Base-by-base conservation (phyloP, 2,888 invertebrate species). In the Pyralis farinalis region DNA sequence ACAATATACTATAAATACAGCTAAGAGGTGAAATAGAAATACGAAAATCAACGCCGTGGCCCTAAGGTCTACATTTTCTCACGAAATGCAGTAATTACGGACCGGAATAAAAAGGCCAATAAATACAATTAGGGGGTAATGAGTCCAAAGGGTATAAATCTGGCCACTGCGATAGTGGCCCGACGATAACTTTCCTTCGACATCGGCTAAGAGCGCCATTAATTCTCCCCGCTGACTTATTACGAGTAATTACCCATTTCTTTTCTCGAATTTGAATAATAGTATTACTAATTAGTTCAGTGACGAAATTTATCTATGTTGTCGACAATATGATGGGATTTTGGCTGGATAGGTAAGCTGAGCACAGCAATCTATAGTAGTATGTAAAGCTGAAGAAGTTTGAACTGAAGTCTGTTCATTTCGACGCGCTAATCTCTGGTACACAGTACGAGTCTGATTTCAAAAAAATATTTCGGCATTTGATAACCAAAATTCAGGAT, bases 71-170 rank as follows among this genome's bases (percentile, higher is more conserved):
- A 25, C 25, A 25, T 35, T 42, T 40, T 47, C 49, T 53, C 51
- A 57, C 47, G 58, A 60, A 53, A 55, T 47, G 49, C 56, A 53
- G 59, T 61, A 63, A 63, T 63, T 60, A 56, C 53, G 53, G 58
- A 53, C 63, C 47, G 34, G 46, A 61, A 61, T 64, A 67, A 68
- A 65, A 69, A 62, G 55, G 58, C 53, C 63, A 61, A 67, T 73
- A 67, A 75, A 77, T 70, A 72, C 73, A 75, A 82, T 80, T 76
- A 78, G 61, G 54, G 58, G 62, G 70, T 78, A 81, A 81, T 73
- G 78, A 68, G 58, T 58, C 66, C 54, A 47, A 53, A 50, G 70
- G 66, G 25, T 72, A 75, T 81, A 79, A 80, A 81, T 82, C 71
- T 70, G 57, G 42, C 47, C 35, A 16, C 16, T 29, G 33, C 42